Evolutionary conservation across 1,140 invertebrate genomes (phyloP).

Genomic region (Drosophila tropicalis): DNA sequence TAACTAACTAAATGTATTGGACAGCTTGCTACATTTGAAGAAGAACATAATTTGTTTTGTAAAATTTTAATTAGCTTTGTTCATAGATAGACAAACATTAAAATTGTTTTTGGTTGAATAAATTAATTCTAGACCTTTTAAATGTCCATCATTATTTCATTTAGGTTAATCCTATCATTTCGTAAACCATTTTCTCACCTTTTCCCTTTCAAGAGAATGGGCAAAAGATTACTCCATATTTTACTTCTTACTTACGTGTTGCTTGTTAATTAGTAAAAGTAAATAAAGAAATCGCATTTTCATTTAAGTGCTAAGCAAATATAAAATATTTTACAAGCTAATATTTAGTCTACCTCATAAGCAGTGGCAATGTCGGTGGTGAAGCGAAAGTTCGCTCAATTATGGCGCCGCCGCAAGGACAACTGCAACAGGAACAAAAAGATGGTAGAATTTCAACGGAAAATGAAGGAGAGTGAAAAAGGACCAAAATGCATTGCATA

Average conservation of each 20-base stretch:
- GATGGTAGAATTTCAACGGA: background rate
- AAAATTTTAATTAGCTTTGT: no score
- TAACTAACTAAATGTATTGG: no score
- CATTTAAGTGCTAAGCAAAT: constrained; percentile 7
- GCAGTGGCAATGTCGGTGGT: constrained; percentile 1
- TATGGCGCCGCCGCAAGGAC: constrained; percentile 18
- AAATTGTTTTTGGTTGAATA: no score
- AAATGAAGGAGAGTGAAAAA: background rate
- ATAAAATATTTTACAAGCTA: constrained; percentile 12
- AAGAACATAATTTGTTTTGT: no score
- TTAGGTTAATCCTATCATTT: no score
- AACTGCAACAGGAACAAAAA: background rate
- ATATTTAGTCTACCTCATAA: constrained; percentile 20
- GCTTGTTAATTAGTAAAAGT: constrained; percentile 3
- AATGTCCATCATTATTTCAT: no score
- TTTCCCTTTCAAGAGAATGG: background rate
- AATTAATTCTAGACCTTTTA: no score
- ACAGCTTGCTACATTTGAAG: no score
- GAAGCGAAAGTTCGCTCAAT: constrained; percentile 19
- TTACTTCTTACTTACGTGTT: background rate
- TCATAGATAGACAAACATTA: no score
- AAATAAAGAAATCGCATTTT: constrained; percentile 16
- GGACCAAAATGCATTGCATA: constrained; percentile 25
- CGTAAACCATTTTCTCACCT: no score
- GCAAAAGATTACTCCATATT: background rate